Conservation (phyloP, 2,113 vertebrate genomes). For the Daboia siamensis region DNA sequence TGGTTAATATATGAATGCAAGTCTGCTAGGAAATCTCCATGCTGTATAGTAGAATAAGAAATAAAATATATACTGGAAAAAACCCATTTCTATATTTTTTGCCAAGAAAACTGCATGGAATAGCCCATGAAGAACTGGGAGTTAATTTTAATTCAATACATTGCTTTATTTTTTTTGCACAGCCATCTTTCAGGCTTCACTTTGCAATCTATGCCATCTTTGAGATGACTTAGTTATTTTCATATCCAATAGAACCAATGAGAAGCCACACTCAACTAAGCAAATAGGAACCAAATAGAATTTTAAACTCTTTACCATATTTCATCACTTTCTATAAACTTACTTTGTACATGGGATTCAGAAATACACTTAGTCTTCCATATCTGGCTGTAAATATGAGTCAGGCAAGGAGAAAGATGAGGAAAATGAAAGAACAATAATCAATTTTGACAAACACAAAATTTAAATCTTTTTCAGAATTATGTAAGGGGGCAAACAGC, state of each 20-base stretch:
- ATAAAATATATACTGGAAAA: not conserved
- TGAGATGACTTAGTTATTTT: not conserved
- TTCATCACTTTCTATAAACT: not conserved
- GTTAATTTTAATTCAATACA: not conserved
- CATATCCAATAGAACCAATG: not conserved
- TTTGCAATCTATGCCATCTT: not conserved
- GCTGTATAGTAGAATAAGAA: not conserved
- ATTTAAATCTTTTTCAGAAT: not conserved
- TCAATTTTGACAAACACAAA: not conserved
- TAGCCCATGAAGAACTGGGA: not conserved
- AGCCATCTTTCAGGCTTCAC: not conserved
- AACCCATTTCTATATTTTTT: not conserved
- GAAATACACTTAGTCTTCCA: not conserved
- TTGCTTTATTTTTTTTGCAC: not conserved
- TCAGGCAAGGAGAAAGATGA: not conserved
- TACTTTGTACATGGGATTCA: not conserved
- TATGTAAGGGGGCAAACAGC: not conserved
- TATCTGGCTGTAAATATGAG: not conserved
- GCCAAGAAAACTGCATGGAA: not conserved
- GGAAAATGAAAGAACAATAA: not conserved
- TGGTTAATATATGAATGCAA: not conserved
- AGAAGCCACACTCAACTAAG: not conserved
- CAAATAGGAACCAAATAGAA: not conserved
- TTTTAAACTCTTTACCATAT: not conserved
- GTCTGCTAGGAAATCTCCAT: not conserved